Evolutionary conservation across 2,113 vertebrate species (phyloP), one percentile per base, ranked within the genome.

Genomic region (Mustela lutreola): DNA sequence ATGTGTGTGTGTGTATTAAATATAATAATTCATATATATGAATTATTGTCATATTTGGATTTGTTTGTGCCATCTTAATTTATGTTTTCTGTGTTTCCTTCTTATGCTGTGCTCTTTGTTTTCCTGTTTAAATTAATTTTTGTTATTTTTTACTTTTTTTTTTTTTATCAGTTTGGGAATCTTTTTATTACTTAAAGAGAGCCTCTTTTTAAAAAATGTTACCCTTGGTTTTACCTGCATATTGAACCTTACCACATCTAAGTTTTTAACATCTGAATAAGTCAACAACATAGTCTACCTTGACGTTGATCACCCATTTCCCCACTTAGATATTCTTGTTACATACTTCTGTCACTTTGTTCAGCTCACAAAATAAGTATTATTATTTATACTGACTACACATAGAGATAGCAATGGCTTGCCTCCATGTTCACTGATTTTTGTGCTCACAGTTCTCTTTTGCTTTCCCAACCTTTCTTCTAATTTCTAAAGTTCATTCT

Each of bases 241-340:
- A 31, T n/a, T 71, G 85, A 79, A 78, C 22, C 63, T 67, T 31
- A 67, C 14, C 85, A 76, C 22, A 82, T 53, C 70, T 79, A 36
- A 33, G 12, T 45, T 83, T 86, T 91, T 94, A 83, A 19, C 65
- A 76, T 83, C 42, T 71, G 67, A 92, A 60, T 78, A 91, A 71
- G 14, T 36, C 50, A 78, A 45, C 16, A 70, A n/a, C 33, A 79
- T 56, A 65, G 4, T n/a, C 3, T 53, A 67, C 45, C 82, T 82
- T 88, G n/a, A 62, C 11, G 21, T 21, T 75, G 62, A 63, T 87
- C 45, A 10, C 45, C 79, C 45, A 83, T n/a, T 15, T 78, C 24
- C 21, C 14, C 45, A 71, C 5, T 87, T 71, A 75, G 14, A 73
- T 81, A 60, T 53, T 45, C 16, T 50, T 81, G 28, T 87, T 62